phyloP scores from a whole-genome alignment of 2,797 vertebrate species.

The Eupleurogrammus muticus region DNA sequence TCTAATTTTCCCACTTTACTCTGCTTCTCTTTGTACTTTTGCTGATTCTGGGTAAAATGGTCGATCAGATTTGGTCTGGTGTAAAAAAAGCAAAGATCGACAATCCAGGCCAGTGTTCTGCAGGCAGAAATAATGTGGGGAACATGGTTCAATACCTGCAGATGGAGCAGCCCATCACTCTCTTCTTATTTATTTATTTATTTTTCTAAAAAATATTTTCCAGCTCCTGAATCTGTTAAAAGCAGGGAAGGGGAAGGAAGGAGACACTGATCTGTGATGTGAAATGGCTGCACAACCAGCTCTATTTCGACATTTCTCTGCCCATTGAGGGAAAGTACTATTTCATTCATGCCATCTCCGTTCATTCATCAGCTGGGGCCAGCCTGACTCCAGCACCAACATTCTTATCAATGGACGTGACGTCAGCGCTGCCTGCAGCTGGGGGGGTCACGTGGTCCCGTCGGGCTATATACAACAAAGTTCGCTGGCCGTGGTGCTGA shows the following conservation, averaged over 20 bases:
- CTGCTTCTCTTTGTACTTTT: neutral
- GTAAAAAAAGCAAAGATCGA: constrained; percentile 44
- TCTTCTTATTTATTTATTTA: neutral
- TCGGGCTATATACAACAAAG: constrained; percentile 89
- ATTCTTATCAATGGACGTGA: constrained; percentile 97
- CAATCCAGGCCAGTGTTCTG: constrained; percentile 44
- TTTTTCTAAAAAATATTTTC: too few relatives aligned
- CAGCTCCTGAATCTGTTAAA: constrained; percentile 41
- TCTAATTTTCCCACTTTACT: constrained; percentile 16
- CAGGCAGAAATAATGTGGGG: constrained; percentile 66
- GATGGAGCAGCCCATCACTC: constrained; percentile 79
- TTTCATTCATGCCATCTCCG: constrained; percentile 90
- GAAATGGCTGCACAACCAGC: constrained; percentile 68
- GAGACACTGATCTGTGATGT: constrained; percentile 63
- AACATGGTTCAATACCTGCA: constrained; percentile 80
- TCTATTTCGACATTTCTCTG: constrained; percentile 77
- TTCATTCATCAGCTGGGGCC: constrained; percentile 89
- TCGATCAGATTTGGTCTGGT: constrained; percentile 38
- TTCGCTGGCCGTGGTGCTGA: constrained; percentile 94
- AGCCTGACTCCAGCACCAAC: constrained; percentile 86
- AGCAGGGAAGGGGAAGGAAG: constrained; percentile 51
- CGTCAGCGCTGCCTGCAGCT: constrained; percentile 89
- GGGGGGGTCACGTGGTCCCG: constrained; percentile 85
- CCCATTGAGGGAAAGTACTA: constrained; percentile 85
- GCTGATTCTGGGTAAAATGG: constrained; percentile 33